phyloP scores from a whole-genome alignment of 2,888 invertebrate genomes.

The Tinea semifulvella region DNA sequence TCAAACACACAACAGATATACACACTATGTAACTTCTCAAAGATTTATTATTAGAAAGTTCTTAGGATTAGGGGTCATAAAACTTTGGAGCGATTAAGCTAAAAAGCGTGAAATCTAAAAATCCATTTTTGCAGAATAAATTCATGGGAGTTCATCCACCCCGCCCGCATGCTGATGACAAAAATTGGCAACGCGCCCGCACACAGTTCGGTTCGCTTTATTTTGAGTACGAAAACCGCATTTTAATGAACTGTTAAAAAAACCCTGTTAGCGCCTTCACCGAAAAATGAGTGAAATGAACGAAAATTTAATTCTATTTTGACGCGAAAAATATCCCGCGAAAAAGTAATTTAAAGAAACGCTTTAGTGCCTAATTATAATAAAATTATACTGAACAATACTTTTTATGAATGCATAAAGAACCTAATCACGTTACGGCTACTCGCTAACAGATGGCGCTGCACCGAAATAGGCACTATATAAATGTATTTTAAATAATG shows the following conservation, averaged over 20 bases:
- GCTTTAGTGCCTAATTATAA: no score
- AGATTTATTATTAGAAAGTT: no score
- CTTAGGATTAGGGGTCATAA: slow-evolving; percentile 2
- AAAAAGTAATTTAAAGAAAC: no score
- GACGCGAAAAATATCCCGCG: no score
- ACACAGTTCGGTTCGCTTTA: slow-evolving; percentile 38
- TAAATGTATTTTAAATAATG: no score
- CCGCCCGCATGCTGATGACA: slow-evolving; percentile 24
- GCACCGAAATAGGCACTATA: no score
- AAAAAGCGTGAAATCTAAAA: slow-evolving; percentile 1
- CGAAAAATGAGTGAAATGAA: slow-evolving; percentile 2
- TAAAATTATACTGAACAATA: no score
- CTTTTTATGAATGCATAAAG: no score
- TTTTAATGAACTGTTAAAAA: slow-evolving; percentile 41
- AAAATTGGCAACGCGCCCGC: slow-evolving; percentile 48
- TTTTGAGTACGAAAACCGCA: slow-evolving; percentile 46
- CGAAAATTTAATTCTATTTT: no score
- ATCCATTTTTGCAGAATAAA: slow-evolving; percentile 1
- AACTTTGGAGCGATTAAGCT: neutral
- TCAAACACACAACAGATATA: no score
- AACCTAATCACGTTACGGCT: slow-evolving; percentile 9
- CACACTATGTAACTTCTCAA: no score
- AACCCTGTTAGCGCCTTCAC: slow-evolving; percentile 16
- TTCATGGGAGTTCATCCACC: neutral
- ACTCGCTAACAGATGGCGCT: slow-evolving; percentile 27